Evolutionary conservation across 2,797 vertebrate genomes (phyloP).

Genomic region (Pangasius djambal): DNA sequence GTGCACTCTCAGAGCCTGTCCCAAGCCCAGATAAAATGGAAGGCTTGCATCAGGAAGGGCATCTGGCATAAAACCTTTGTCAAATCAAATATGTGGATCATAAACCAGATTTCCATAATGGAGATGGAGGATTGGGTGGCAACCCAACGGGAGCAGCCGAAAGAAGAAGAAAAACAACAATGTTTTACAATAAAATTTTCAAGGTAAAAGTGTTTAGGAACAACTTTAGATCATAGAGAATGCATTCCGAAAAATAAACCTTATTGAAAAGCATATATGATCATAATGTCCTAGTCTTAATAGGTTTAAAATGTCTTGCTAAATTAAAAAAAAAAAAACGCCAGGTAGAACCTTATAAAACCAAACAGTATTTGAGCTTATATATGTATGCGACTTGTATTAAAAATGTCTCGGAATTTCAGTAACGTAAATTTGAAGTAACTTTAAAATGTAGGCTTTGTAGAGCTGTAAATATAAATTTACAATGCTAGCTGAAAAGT

Average conservation of each 20-base stretch:
- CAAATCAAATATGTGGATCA: no score
- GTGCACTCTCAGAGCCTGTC: no score
- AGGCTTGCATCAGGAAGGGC: no score
- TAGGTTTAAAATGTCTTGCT: neutral
- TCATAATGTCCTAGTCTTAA: neutral
- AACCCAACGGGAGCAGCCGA: no score
- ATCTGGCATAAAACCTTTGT: no score
- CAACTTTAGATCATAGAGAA: neutral
- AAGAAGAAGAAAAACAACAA: no score
- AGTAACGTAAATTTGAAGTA: neutral
- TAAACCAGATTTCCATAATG: no score
- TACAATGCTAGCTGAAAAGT: no score
- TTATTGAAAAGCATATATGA: neutral
- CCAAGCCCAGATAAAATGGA: no score
- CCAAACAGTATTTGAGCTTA: neutral
- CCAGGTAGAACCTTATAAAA: neutral
- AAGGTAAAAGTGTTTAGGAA: neutral
- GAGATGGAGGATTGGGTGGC: no score
- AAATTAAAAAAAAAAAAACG: neutral
- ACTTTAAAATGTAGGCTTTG: neutral
- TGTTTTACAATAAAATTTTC: neutral
- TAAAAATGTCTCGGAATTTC: neutral
- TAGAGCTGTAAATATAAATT: constrained; percentile 7
- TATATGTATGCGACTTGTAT: neutral
- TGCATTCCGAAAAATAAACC: neutral